Conservation (phyloP, 2,113 vertebrate genomes). For the Mixornis gularis region DNA sequence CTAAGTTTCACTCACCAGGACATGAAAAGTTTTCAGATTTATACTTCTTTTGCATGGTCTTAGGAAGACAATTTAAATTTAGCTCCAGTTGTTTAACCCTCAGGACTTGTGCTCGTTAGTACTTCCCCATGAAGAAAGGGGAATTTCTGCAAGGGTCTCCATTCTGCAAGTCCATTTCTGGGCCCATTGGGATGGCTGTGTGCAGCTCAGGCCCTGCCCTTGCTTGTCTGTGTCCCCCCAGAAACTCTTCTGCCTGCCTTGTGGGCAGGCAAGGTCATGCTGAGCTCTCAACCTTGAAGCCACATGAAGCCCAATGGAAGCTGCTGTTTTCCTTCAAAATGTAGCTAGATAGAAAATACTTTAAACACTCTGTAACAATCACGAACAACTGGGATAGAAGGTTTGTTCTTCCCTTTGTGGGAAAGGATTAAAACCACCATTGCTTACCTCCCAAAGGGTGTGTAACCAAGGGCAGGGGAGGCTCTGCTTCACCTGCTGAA, state of each 20-base stretch:
- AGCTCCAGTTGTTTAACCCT: neutral
- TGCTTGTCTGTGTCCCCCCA: neutral
- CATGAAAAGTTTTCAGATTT: neutral
- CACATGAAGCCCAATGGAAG: neutral
- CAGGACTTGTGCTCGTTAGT: fast-evolving
- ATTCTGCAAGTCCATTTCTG: neutral
- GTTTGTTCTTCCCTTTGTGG: neutral
- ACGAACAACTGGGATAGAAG: neutral
- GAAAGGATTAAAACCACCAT: neutral
- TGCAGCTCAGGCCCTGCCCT: neutral
- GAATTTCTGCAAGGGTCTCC: neutral
- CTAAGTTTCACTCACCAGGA: neutral
- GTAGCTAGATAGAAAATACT: neutral
- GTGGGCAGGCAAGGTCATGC: neutral
- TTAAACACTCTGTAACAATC: neutral
- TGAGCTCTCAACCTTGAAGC: neutral
- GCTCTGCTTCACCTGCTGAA: slow-evolving; percentile 9
- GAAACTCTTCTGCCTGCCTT: neutral
- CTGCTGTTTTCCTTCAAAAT: neutral
- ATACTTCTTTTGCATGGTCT: neutral
- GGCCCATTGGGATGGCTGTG: fast-evolving
- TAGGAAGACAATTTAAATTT: neutral
- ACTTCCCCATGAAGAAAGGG: neutral
- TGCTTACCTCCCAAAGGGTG: neutral
- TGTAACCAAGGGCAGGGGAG: neutral